A percentile compares a stretch with the other conserved stretches of the same genome.
Evolutionary conservation across 2,113 vertebrate species (phyloP).

Genomic region (Tachysurus fulvidraco): DNA sequence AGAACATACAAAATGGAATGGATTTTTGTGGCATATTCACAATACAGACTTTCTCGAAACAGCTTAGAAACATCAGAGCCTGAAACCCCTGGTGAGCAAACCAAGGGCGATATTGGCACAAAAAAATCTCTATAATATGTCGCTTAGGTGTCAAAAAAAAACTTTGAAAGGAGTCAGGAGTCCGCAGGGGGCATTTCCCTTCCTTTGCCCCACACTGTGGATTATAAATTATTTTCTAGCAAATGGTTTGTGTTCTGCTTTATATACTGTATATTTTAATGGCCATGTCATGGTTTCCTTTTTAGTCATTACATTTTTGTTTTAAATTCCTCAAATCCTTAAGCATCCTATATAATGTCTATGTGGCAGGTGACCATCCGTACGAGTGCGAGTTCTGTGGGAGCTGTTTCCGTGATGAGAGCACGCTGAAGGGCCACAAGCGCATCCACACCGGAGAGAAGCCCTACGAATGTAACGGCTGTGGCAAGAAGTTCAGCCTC

Average conservation of each 20-base stretch:
- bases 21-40: neutral
- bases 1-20: neutral
- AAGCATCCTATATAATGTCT: accelerated
- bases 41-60: neutral
- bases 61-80: neutral
- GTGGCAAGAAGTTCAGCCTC: conserved; percentile 98
- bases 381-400: conserved; percentile 98
- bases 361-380: conserved; percentile 85
- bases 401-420: conserved; percentile 97
- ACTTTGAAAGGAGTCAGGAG: neutral
- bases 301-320: neutral
- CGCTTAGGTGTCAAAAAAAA: neutral
- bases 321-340: neutral
- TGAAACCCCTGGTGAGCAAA: conserved; percentile 8
- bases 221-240: neutral
- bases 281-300: neutral
- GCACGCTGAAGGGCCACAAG: conserved; percentile 97
- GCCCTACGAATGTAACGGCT: conserved; percentile 94
- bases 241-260: neutral
- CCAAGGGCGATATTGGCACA: conserved; percentile 9
- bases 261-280: neutral
- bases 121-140: conserved; percentile 9
- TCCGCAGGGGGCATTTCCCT: conserved; percentile 10
- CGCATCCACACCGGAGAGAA: conserved; percentile 95
- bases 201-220: neutral